Evolutionary conservation across 2,797 vertebrate species (phyloP), one percentile per base, ranked within the genome.

Genomic region (Pteronotus mesoamericanus): DNA sequence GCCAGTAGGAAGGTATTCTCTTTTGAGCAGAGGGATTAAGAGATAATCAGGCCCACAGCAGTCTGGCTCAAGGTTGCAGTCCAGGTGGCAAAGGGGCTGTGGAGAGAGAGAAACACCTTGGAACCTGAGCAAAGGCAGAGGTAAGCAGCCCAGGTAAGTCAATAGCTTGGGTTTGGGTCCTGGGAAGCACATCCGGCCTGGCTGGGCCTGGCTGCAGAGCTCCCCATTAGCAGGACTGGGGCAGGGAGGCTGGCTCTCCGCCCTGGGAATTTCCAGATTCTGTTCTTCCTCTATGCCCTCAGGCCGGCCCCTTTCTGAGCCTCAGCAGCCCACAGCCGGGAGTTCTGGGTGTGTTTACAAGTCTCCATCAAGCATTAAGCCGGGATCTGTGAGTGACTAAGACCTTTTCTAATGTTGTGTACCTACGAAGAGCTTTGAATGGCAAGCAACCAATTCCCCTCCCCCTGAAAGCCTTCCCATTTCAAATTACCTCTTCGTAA

Each of bases 401-500:
- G 55, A 12, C 32, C 22, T 78, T 94, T 82, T 59, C 42, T 90
- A 75, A 42, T 42, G 69, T 37, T 78, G 21, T 3, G 0, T 32
- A 59, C 61, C 42, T 84, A 5, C 9, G 39, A 78, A 86, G 66
- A 51, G 32, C 75, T 88, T 69, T 89, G 69, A 89, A 82, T 46
- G 10, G 34, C 84, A 88, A 87, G n/a, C 68, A 53, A 59, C 15
- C 64, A 79, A 74, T 42, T 46, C 26, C 22, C 44, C 55, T 61
- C n/a, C 24, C 21, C 34, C n/a, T 15, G 48, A 94, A 75, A 21
- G 15, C 22, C 51, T 86, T 92, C 59, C 69, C 44, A 91, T 79
- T 78, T 96, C 84, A 77, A 83, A 78, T 77, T 78, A 95, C 39
- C 89, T 94, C 94, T 85, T 18, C 53, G 51, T 42, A 91, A 77